Evolutionary conservation across 2,797 vertebrate genomes (phyloP), one percentile per base, ranked within the genome.

Genomic region (Brotula barbata): DNA sequence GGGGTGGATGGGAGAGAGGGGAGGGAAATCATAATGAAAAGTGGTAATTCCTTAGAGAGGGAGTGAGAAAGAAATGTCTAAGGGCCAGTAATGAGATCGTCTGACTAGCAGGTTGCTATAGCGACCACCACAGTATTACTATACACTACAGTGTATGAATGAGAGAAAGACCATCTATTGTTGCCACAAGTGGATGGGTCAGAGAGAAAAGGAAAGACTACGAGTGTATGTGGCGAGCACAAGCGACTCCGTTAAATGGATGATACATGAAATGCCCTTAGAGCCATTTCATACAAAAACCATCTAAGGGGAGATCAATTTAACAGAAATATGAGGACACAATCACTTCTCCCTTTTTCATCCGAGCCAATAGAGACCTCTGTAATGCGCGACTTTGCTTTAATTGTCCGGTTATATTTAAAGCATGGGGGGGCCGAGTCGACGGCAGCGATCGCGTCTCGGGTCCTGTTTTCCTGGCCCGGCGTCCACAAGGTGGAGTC

Each of bases 31-130:
- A 86, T 87, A 88, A 89, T 88, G 87, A 89, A 89, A 89, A 88
- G 82, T 87, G 87, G 87, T 88, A 88, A 89, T 87, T 88, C 86
- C 86, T 89, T 77, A 80, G 87, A 88, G 83, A 85, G 80, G 70
- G 93, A 94, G 93, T 92, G 94, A 94, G 94, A 92, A 91, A 94
- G 94, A 94, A 94, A 95, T 95, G 93, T 95, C 94, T 92, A 84
- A 91, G 92, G 93, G 93, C 92, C 92, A 88, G 94, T 96, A 97
- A 97, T 96, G 94, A 97, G 95, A 97, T 95, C 93, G 92, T 94
- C 93, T 94, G 93, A 93, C 92, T 94, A 85, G 92, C 85, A 84
- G 89, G 94, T 96, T 94, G 90, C 93, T 85, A 95, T 94, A 89
- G 91, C 83, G 91, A 97, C 94, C 53, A 23, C 88, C 92, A 90